Conservation (phyloP, 1,140 invertebrate genomes). For the Prorops nasuta region DNA sequence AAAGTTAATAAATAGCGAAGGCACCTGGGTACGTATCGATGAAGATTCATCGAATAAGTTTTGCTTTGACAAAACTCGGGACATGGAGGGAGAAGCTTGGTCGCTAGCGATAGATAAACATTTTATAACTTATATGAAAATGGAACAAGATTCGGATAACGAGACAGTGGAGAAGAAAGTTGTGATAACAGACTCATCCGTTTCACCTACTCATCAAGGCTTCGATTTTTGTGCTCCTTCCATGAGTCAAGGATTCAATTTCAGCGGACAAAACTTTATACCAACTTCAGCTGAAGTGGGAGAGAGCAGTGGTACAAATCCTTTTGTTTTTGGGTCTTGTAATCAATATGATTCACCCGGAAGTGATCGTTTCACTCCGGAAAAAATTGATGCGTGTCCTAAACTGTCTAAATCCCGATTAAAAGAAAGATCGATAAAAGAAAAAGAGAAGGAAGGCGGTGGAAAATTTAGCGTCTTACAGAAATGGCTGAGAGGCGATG, state of each 20-base stretch:
- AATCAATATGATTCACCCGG: slow-evolving; percentile 41
- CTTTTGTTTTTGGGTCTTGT: slow-evolving; percentile 61
- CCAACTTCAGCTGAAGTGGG: slow-evolving; percentile 25
- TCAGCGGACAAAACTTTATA: slow-evolving; percentile 40
- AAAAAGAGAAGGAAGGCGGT: slow-evolving; percentile 49
- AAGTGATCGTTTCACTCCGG: slow-evolving; percentile 28
- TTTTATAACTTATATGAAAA: slow-evolving; percentile 70
- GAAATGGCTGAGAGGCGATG: slow-evolving; percentile 71
- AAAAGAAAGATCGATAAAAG: slow-evolving; percentile 42
- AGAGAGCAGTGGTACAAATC: slow-evolving; percentile 52
- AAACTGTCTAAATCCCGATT: slow-evolving; percentile 39
- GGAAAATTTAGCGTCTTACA: slow-evolving; percentile 67
- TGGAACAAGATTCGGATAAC: slow-evolving; percentile 55
- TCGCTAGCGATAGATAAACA: slow-evolving; percentile 69
- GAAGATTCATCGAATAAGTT: slow-evolving; percentile 65
- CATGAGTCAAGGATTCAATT: slow-evolving; percentile 47
- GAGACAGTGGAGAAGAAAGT: slow-evolving; percentile 40
- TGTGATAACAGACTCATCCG: slow-evolving; percentile 19
- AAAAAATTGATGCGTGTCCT: slow-evolving; percentile 38
- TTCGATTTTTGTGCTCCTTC: slow-evolving; percentile 61
- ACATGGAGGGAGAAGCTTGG: slow-evolving; percentile 67
- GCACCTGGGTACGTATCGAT: slow-evolving; percentile 70
- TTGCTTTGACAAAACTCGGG: slow-evolving; percentile 63
- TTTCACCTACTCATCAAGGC: slow-evolving; percentile 52
- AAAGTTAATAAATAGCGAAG: slow-evolving; percentile 62